Evolutionary conservation across 92 coral and sea anemone species (phyloP).

Genomic region (Phenganax subtilis): DNA sequence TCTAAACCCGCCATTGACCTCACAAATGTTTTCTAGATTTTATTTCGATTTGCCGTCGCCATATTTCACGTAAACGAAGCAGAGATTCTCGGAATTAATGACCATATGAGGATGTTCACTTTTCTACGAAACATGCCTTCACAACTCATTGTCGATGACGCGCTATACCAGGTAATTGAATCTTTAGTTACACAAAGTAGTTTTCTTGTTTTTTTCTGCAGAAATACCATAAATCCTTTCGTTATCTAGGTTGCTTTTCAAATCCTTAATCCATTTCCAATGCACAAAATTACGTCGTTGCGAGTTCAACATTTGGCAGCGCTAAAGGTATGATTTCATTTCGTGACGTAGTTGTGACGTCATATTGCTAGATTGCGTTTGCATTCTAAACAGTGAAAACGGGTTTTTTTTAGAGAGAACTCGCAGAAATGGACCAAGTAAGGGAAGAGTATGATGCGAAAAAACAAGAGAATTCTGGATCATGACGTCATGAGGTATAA

Average conservation of each 20-base stretch:
- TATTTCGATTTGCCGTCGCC: conserved; percentile 87
- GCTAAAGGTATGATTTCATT: conserved; percentile 55
- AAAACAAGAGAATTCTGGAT: conserved; percentile 14
- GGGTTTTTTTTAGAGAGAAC: conserved; percentile 59
- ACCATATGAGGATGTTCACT: conserved; percentile 72
- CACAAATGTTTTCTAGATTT: conserved; percentile 44
- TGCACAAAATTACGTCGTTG: conserved; percentile 85
- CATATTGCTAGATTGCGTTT: not conserved
- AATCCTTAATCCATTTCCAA: conserved; percentile 89
- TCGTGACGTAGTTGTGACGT: not conserved
- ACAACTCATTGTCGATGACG: conserved; percentile 62
- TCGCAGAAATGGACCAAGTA: conserved; percentile 81
- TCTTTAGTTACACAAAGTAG: no score
- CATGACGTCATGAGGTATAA: not conserved
- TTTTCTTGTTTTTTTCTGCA: not conserved
- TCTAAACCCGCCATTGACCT: no score
- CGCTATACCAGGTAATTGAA: conserved; percentile 53
- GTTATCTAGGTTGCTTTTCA: conserved; percentile 67
- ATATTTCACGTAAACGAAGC: conserved; percentile 81
- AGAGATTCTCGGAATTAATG: conserved; percentile 62
- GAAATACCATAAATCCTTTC: no score
- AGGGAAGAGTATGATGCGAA: conserved; percentile 72
- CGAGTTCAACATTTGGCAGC: conserved; percentile 61
- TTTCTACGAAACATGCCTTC: conserved; percentile 95
- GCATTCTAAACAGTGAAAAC: no score